Percentiles rank a stretch among this genome's conserved stretches.
Conservation (phyloP, 2,113 vertebrate genomes). For the Chaetodon trifascialis region DNA sequence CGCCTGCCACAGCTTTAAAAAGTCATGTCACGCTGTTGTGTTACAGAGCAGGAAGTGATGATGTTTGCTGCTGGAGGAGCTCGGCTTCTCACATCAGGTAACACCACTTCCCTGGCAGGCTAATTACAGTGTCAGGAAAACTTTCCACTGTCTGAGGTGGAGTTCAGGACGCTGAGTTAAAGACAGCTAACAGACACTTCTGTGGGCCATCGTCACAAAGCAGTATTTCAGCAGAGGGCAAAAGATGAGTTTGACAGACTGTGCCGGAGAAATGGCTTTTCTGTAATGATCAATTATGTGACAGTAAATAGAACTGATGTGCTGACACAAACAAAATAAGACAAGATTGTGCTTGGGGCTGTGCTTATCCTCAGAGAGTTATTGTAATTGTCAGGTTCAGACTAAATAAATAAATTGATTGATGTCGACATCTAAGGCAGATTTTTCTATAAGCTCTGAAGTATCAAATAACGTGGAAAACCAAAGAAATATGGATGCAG, state of each 20-base stretch:
- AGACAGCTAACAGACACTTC: not conserved
- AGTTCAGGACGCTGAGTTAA: not conserved
- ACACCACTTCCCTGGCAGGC: not conserved
- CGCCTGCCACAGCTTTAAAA: not conserved
- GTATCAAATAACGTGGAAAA: too few species aligned
- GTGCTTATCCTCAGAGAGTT: not conserved
- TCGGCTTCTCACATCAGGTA: not conserved
- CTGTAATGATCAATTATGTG: constrained; percentile 1
- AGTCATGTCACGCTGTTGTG: constrained; percentile 4
- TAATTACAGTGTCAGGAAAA: constrained; percentile 26
- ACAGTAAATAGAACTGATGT: not conserved
- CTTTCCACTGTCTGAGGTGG: constrained; percentile 1
- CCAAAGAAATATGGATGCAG: too few species aligned
- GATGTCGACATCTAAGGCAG: too few species aligned
- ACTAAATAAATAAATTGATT: too few species aligned
- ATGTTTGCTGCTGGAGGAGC: constrained; percentile 12
- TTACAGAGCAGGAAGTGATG: constrained; percentile 23
- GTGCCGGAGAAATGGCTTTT: not conserved
- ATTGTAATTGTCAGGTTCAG: not conserved
- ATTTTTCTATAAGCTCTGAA: too few species aligned
- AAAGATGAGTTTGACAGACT: not conserved
- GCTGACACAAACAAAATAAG: too few species aligned
- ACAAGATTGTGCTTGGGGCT: not conserved
- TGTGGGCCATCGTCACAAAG: not conserved
- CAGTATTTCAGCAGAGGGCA: not conserved